Conservation (phyloP, 2,888 invertebrate genomes). For the Leptinotarsa juncta region DNA sequence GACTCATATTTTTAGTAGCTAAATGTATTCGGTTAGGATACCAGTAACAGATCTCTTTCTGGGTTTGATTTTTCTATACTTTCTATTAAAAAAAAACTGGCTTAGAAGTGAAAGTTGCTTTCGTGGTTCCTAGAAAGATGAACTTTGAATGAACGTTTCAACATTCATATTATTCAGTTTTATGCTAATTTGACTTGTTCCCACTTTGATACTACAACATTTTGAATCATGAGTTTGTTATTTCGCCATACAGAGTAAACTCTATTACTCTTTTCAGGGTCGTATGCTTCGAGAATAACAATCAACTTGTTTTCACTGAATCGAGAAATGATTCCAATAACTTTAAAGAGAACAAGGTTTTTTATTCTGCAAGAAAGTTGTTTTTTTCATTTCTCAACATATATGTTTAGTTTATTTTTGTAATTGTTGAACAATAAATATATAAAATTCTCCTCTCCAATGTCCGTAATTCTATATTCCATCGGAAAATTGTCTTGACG, state of each 20-base stretch:
- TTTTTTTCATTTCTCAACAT: too few species aligned
- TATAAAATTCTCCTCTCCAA: too few species aligned
- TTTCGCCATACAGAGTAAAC: not conserved
- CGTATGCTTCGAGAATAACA: not conserved
- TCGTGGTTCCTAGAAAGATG: not conserved
- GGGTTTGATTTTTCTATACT: not conserved
- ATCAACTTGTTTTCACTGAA: constrained; percentile 6
- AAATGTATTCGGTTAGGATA: not conserved
- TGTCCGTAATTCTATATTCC: too few species aligned
- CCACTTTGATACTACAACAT: constrained; percentile 9
- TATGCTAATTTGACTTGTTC: not conserved
- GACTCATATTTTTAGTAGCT: not conserved
- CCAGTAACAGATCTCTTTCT: not conserved
- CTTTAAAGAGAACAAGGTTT: not conserved
- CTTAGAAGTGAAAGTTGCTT: not conserved
- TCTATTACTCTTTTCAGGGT: constrained; percentile 11
- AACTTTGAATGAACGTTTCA: not conserved
- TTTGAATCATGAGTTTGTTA: not conserved
- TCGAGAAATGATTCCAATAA: constrained; percentile 4
- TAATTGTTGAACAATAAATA: too few species aligned
- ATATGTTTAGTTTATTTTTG: too few species aligned
- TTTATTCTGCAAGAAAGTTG: too few species aligned
- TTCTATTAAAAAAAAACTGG: not conserved
- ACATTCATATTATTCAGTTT: not conserved
- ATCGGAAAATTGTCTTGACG: too few species aligned